Base-by-base conservation (phyloP, 2,888 invertebrate genomes). In the Conus canariensis region DNA sequence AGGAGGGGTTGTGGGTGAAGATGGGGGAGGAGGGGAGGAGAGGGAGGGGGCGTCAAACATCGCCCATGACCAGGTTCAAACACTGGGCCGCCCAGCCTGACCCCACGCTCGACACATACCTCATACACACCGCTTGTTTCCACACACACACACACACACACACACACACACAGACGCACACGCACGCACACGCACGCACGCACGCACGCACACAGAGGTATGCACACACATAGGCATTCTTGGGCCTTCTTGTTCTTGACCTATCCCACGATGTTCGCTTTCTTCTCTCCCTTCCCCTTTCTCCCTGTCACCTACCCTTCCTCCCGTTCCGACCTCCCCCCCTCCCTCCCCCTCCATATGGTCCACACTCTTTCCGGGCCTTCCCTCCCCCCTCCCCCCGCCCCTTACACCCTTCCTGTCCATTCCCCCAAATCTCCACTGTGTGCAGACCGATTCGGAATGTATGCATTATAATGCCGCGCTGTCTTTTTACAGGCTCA, bases 31-130 rank as follows among this genome's bases (percentile, higher is more conserved):
- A 2, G 30, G 30, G 30, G 30, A 2, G 30, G 30, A 2, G 30
- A 2, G 30, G 30, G 0, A n/a, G n/a, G 70, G 22, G 25, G 74
- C 8, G 74, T 74, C 74, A 74, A 74, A 74, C 74, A 74, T 74
- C n/a, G 22, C 74, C 74, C 74, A 74, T 22, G 74, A n/a, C 74
- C 74, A n/a, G 22, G 74, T 74, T 74, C 74, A 74, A 74, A 74
- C 74, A 74, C 74, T n/a, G n/a, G 10, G 74, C 9, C n/a, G 9
- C 74, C 74, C n/a, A 2, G 22, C 45, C 74, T n/a, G 8, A 8
- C n/a, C 74, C 74, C 74, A 74, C 74, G 74, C n/a, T n/a, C 74
- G n/a, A 19, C n/a, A 74, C 74, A 74, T 74, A 8, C 74, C 74
- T n/a, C 74, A 9, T n/a, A 74, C 74, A 74, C 74, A 74, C n/a